Evolutionary conservation across 37 sponge, comb jelly and placozoan species (phyloP).

Genomic region (Ephydatia muelleri): DNA sequence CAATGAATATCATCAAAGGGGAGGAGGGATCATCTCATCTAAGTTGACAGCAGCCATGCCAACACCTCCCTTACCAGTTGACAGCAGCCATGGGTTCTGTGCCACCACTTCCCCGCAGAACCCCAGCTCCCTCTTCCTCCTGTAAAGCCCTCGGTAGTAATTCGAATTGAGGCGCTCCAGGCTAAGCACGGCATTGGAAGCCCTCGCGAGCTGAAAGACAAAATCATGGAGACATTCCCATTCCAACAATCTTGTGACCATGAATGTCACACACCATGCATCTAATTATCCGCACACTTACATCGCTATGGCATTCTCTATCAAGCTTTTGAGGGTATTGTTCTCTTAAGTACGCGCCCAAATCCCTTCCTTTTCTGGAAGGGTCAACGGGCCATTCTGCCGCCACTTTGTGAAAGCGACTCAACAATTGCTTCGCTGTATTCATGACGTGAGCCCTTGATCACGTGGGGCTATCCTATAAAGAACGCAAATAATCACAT

Average conservation of each 20-base stretch:
- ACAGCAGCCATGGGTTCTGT: conserved; percentile 27
- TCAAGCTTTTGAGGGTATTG: conserved; percentile 26
- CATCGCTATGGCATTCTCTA: conserved; percentile 7
- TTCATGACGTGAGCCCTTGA: background rate
- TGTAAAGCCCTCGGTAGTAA: conserved; percentile 40
- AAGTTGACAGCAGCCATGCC: background rate
- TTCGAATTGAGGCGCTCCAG: conserved; percentile 48
- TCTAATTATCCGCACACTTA: conserved; percentile 13
- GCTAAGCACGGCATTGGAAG: conserved; percentile 36
- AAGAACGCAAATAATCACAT: background rate
- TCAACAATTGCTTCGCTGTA: conserved; percentile 9
- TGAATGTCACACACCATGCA: background rate
- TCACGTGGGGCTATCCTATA: background rate
- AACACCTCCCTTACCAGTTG: conserved; percentile 61
- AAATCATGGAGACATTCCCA: background rate
- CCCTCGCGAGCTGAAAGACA: conserved; percentile 14
- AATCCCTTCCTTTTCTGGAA: conserved; percentile 62
- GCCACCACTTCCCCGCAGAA: conserved; percentile 29
- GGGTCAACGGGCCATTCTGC: conserved; percentile 53
- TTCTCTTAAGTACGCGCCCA: conserved; percentile 41
- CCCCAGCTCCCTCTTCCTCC: conserved; percentile 20
- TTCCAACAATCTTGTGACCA: background rate
- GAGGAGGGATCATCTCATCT: conserved; percentile 19
- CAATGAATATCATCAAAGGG: no score
- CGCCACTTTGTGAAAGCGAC: conserved; percentile 32